These are phyloP conservation scores for Schizopygopsis pylzovi DNA, from an alignment of 2,797 vertebrate species.

Conservation along the genomic window DNA sequence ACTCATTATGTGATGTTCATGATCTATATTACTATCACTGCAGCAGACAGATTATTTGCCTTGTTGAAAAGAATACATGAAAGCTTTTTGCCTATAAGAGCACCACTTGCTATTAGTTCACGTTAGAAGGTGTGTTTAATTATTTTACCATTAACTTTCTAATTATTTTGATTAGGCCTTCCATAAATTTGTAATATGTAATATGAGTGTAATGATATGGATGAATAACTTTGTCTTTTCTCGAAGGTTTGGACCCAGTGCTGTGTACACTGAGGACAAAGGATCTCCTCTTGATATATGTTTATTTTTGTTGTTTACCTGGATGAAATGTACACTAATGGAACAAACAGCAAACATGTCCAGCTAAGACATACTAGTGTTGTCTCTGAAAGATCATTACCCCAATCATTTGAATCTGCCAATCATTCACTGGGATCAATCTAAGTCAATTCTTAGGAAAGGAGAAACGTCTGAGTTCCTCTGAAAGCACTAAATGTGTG, in stretches of 20 bases:
- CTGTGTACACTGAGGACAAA: neutral
- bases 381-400: constrained; percentile 13
- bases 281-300: neutral
- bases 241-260: constrained; percentile 8
- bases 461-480: constrained; percentile 16
- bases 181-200: neutral
- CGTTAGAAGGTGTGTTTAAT: neutral
- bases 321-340: constrained; percentile 9
- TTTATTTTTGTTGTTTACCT: neutral
- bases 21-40: neutral
- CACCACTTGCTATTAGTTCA: neutral
- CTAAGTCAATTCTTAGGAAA: neutral
- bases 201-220: neutral
- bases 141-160: neutral
- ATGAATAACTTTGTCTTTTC: constrained; percentile 13
- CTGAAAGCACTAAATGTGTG: constrained; percentile 31
- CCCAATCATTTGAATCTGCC: constrained; percentile 2
- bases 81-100: neutral
- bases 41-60: neutral
- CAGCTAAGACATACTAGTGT: constrained; percentile 1
- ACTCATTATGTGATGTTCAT: neutral
- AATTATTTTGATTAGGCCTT: neutral
- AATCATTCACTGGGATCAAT: constrained; percentile 5
- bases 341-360: constrained; percentile 2
- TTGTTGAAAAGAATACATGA: neutral